phyloP scores from a whole-genome alignment of 2,113 vertebrate species.

The Nothoprocta pentlandii region DNA sequence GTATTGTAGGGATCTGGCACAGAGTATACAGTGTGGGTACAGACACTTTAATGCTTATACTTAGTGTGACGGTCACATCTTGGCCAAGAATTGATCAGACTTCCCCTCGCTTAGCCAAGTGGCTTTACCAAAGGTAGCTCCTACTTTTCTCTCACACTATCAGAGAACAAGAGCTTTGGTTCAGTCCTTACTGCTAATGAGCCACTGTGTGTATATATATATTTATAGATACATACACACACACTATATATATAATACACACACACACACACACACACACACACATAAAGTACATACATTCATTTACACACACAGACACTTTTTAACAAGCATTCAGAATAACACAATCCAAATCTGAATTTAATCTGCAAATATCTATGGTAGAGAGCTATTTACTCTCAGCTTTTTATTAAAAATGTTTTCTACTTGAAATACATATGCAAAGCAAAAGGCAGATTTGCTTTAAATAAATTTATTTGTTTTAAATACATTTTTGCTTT shows the following conservation, averaged over 20 bases:
- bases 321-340: background rate
- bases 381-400: background rate
- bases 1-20: background rate
- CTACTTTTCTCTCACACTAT: background rate
- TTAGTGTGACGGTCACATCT: no score
- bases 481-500: no score
- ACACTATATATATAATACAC: no score
- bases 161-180: background rate
- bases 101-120: background rate
- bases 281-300: no score
- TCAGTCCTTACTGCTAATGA: background rate
- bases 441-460: background rate
- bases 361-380: background rate
- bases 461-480: background rate
- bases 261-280: no score
- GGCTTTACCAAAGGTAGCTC: background rate
- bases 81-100: background rate
- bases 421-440: background rate
- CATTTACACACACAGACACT: no score
- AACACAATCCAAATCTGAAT: background rate
- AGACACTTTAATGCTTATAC: background rate
- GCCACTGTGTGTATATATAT: background rate
- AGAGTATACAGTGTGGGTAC: background rate
- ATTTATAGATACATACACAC: no score
- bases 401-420: background rate